phyloP scores from a whole-genome alignment of 2,797 vertebrate species.

The Psittacula derbiana region DNA sequence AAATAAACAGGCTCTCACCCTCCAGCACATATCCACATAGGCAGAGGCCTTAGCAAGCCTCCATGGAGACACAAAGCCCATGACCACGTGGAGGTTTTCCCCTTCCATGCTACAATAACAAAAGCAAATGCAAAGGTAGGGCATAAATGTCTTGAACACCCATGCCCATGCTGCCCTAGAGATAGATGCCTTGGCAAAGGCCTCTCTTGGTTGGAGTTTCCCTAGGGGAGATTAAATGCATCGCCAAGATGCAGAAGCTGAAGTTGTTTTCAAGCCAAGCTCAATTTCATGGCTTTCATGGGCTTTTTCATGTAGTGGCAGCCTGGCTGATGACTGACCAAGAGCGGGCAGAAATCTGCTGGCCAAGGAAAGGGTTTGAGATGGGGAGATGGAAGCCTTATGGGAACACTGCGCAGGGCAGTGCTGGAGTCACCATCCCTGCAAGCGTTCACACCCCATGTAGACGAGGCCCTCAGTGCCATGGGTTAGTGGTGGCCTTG shows the following conservation, averaged over 20 bases:
- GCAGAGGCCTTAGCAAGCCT: neutral
- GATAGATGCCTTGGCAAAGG: neutral
- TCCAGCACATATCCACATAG: rapidly evolving
- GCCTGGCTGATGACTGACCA: neutral
- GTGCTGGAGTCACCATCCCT: neutral
- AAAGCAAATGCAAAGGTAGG: neutral
- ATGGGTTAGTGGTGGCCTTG: neutral
- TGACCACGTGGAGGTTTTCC: rapidly evolving
- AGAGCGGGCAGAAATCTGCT: neutral
- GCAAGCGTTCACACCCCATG: neutral
- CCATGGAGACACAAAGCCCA: rapidly evolving
- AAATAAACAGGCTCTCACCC: neutral
- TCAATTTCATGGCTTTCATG: neutral
- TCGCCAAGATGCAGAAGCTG: neutral
- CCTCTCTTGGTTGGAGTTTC: neutral
- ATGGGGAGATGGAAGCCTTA: neutral
- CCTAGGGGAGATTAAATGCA: neutral
- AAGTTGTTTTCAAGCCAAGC: neutral
- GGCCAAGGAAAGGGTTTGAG: neutral
- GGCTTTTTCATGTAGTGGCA: neutral
- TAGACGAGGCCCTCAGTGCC: neutral
- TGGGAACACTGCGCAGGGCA: neutral
- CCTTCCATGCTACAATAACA: neutral
- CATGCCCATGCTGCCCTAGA: rapidly evolving
- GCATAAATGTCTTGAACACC: neutral